Conservation (phyloP, 2,888 invertebrate species). For the Empis stercorea region DNA sequence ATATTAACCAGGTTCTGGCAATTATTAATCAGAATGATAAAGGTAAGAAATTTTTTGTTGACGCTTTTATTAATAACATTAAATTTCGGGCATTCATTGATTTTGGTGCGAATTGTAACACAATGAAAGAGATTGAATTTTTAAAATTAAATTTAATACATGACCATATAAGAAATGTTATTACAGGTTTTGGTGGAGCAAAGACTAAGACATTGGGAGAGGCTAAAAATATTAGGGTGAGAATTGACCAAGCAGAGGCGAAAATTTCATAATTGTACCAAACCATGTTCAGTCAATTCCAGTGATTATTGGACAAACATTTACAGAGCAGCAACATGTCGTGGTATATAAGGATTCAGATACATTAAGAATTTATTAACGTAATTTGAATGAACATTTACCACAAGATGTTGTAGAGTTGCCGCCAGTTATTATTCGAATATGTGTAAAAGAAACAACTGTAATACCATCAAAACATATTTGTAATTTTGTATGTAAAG, state of each 20-base stretch:
- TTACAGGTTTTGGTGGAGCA: constrained; percentile 8
- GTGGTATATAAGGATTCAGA: constrained; percentile 2
- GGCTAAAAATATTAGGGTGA: constrained; percentile 1
- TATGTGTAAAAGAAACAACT: not conserved
- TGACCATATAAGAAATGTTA: not conserved
- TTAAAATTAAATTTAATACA: not conserved
- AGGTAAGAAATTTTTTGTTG: constrained; percentile 5
- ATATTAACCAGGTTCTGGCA: too few species aligned
- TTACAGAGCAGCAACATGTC: constrained; percentile 6
- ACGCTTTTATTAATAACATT: constrained; percentile 2
- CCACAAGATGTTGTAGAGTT: not conserved
- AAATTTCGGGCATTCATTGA: constrained; percentile 7
- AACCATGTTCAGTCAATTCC: constrained; percentile 7
- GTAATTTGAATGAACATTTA: not conserved
- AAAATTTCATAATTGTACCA: constrained; percentile 3
- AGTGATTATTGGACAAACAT: constrained; percentile 6
- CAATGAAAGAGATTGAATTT: constrained; percentile 2
- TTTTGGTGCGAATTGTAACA: constrained; percentile 4
- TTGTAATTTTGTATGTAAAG: not conserved
- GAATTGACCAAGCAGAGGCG: constrained; percentile 7
- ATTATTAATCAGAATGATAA: too few species aligned
- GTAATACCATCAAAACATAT: constrained; percentile 6
- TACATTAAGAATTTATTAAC: not conserved
- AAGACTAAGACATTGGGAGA: not conserved
- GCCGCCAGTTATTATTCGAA: not conserved